These are phyloP conservation scores for Arctia plantaginis DNA, from an alignment of 2,888 invertebrate species.

Conservation along the genomic window DNA sequence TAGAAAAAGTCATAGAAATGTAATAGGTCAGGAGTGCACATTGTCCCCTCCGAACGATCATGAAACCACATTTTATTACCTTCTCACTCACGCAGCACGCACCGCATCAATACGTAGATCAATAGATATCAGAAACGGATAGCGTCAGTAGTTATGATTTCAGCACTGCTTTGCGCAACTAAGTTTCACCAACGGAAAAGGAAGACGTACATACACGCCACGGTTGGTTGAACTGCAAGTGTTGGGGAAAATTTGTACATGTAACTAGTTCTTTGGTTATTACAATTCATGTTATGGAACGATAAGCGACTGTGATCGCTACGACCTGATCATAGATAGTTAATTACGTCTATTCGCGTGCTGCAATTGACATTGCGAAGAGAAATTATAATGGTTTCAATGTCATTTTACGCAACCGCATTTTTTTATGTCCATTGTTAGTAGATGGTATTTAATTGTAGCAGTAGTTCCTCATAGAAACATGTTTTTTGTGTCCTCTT, in stretches of 20 bases:
- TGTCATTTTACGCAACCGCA: not conserved
- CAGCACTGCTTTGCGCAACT: conserved; percentile 71
- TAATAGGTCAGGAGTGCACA: not conserved
- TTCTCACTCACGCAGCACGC: not conserved
- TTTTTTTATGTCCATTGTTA: not conserved
- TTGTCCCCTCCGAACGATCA: not conserved
- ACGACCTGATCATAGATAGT: not conserved
- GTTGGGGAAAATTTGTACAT: conserved; percentile 61
- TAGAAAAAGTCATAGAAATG: too few species aligned
- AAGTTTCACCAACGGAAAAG: conserved; percentile 84
- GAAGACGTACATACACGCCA: conserved; percentile 75
- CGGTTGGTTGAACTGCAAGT: conserved; percentile 65
- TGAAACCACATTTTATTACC: not conserved
- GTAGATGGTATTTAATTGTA: not conserved
- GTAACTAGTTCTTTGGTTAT: conserved; percentile 43
- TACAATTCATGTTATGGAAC: conserved; percentile 36
- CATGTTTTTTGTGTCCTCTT: not conserved
- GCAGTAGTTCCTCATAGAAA: not conserved
- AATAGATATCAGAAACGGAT: conserved; percentile 19
- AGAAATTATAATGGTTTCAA: not conserved
- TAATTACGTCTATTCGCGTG: not conserved
- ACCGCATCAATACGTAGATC: conserved; percentile 8
- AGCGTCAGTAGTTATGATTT: conserved; percentile 52
- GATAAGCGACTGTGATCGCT: conserved; percentile 10
- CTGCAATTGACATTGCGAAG: not conserved